Base-by-base conservation (phyloP, 2,888 invertebrate species). In the Tipula vernalis region DNA sequence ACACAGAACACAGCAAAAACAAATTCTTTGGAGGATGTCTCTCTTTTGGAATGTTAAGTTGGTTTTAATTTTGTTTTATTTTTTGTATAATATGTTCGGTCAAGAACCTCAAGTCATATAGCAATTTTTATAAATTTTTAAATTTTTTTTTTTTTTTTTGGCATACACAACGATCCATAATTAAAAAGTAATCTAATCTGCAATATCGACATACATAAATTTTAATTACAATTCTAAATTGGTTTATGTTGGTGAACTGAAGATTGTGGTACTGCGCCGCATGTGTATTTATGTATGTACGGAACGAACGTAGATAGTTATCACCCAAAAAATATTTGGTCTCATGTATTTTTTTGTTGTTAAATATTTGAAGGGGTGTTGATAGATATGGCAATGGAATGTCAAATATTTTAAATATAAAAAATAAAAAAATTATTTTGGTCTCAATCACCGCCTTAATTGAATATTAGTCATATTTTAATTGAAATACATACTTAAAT, bases 11-110 rank as follows among this genome's bases (percentile, higher is more conserved):
- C 71, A 71, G 10, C 28, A 51, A 51, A 15, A 71, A 51, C 51
- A 71, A 71, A 28, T 71, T 10, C 8, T 71, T 71, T 71, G 71
- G 71, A 71, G 71, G 71, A 71, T 71, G 71, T 71, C 71, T 71
- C 71, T 71, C 71, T 71, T 71, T 71, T 71, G 71, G 71, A 71
- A 71, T 71, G 71, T 71, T 71, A 71, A 71, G 71, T 71, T 71
- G 71, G 71, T 71, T 71, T 71, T 71, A 71, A 71, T 71, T 71
- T 18, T 57, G 15, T 57, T 57, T 15, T 15, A 1, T 51, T 57
- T 57, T 57, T 57, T 57, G 57, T 57, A 57, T 28, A 28, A 28
- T 28, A 18, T 71, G 18, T 71, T 28, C 71, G 71, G 71, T 71
- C 71, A 71, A 71, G 28, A 71, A 71, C 71, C 71, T 71, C 71